phyloP scores from a whole-genome alignment of 2,113 vertebrate species.

The Marmota flaviventris region DNA sequence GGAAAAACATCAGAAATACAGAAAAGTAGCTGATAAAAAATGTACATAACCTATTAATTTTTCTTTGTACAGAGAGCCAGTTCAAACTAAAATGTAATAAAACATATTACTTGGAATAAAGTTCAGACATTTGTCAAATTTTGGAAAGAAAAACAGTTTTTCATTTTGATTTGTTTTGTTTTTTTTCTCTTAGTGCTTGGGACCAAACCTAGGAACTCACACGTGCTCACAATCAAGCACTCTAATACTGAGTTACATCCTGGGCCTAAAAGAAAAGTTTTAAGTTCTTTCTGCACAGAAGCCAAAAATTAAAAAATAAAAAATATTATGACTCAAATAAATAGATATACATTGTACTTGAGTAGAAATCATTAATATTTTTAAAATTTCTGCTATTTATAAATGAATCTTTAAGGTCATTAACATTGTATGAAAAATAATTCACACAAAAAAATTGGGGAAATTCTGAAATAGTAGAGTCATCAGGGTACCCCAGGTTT shows the following conservation, averaged over 20 bases:
- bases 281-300: background rate
- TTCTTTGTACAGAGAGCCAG: background rate
- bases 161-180: background rate
- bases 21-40: background rate
- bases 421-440: background rate
- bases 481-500: background rate
- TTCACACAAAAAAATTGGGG: background rate
- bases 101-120: background rate
- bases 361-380: background rate
- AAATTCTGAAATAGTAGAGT: conserved; percentile 12
- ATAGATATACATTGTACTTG: background rate
- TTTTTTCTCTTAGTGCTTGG: background rate
- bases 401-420: background rate
- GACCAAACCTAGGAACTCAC: background rate
- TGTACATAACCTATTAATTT: background rate
- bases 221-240: rapidly evolving
- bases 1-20: background rate
- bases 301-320: background rate
- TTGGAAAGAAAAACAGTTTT: background rate
- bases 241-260: background rate
- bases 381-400: background rate
- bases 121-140: background rate
- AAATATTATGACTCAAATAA: background rate
- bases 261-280: background rate
- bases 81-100: conserved; percentile 26